These are phyloP conservation scores for Peromyscus californicus DNA, from an alignment of 2,113 vertebrate genomes.

Conservation along the genomic window DNA sequence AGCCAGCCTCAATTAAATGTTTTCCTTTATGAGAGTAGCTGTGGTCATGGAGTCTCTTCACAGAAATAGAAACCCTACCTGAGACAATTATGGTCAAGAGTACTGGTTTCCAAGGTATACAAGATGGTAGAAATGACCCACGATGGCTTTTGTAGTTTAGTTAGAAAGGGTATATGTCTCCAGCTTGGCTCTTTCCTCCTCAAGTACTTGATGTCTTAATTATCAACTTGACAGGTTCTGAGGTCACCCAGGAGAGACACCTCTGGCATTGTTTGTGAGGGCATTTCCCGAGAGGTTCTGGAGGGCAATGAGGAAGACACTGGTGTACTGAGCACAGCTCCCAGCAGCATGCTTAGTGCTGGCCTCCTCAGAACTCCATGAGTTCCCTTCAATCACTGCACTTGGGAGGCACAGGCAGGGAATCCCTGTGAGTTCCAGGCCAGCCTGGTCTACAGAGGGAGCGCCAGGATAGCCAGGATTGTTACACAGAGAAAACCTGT, in stretches of 20 bases:
- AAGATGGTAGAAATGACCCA: not conserved
- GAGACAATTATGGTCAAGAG: not conserved
- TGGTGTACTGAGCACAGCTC: not conserved
- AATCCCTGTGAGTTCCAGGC: not conserved
- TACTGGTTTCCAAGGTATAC: not conserved
- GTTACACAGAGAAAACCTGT: not conserved
- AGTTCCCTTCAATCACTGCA: not conserved
- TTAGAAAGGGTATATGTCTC: not conserved
- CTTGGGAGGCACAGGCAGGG: not conserved
- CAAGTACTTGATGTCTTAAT: not conserved
- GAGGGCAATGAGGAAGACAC: not conserved
- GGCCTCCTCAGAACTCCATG: not conserved
- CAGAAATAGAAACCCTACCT: not conserved
- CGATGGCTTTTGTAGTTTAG: not conserved
- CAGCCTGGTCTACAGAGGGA: not conserved
- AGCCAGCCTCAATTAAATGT: too few species aligned
- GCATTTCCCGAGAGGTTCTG: not conserved
- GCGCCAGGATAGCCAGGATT: not conserved
- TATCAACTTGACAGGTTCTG: not conserved
- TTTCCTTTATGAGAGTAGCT: too few species aligned
- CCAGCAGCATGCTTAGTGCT: not conserved
- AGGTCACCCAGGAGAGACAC: not conserved
- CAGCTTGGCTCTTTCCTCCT: not conserved
- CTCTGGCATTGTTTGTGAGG: not conserved
- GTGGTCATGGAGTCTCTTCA: not conserved